Evolutionary conservation across 2,113 vertebrate species (phyloP), one percentile per base, ranked within the genome.

Genomic region (Nycticebus coucang): DNA sequence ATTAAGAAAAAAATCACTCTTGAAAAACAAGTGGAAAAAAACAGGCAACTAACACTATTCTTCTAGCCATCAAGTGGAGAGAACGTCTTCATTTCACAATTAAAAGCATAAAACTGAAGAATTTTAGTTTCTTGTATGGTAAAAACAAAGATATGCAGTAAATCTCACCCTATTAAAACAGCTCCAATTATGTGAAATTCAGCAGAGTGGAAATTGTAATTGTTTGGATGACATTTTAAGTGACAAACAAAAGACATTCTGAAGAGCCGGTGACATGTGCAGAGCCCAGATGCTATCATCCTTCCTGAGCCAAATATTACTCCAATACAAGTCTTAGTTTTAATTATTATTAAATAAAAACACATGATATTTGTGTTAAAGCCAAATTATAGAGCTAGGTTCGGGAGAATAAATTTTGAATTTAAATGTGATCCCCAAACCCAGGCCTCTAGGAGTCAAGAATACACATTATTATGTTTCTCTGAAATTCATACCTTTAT

Each of bases 181-280:
- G 82, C 37, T 74, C 12, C n/a, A 92, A 59, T 87, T 83, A 84
- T 53, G 69, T 50, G 53, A 89, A 2, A 71, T 37, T 82, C 74
- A 74, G 10, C 24, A 66, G 12, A 86, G 50, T 33, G 2, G 72
- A 72, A 35, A 14, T 22, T 60, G 12, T 81, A 93, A 91, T 64
- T 93, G 55, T 41, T 81, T 88, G 85, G 41, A 91, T 72, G 78
- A 90, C 37, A 66, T 71, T 93, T 85, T 88, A 57, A 89, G 84
- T 88, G 75, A 94, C 81, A 71, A 95, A 85, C 37, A 90, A 92
- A 55, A 90, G 81, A 93, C 94, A 50, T 69, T 60, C 57, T 91
- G 55, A 93, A 50, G 24, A 45, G 9, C 4, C 75, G 60, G 50
- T 86, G 45, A 75, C 19, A 93, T 71, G 62, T 21, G 85, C 84